A percentile compares a stretch with the other conserved stretches of the same genome.
These are phyloP conservation scores for Cryptus viduatorius DNA, from an alignment of 2,888 invertebrate genomes.

Conservation along the genomic window DNA sequence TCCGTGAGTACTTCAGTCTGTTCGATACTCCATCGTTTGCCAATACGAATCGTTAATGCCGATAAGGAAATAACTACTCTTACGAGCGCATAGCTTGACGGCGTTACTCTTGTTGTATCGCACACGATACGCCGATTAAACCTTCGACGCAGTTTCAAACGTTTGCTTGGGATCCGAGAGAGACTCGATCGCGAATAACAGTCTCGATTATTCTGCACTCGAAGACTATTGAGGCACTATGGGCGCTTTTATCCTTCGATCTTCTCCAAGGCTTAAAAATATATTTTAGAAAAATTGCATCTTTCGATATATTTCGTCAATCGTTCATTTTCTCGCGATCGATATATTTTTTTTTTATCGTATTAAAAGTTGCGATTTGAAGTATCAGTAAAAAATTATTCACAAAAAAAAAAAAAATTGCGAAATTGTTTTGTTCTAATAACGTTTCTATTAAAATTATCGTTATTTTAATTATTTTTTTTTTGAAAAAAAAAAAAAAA, in stretches of 20 bases:
- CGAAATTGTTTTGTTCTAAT: too few species aligned
- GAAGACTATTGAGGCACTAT: background rate
- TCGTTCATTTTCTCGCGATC: background rate
- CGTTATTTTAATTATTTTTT: too few species aligned
- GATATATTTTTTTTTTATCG: background rate
- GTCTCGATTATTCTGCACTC: background rate
- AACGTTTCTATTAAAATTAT: too few species aligned
- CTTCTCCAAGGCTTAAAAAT: background rate
- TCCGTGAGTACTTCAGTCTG: background rate
- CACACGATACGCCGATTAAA: slow-evolving; percentile 59
- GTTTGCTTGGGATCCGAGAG: background rate
- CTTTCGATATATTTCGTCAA: background rate
- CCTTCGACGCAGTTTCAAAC: slow-evolving; percentile 12
- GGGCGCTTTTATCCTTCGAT: background rate
- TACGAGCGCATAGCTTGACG: slow-evolving; percentile 5
- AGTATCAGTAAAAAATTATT: too few species aligned
- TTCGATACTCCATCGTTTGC: slow-evolving; percentile 21
- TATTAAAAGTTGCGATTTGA: too few species aligned
- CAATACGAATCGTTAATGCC: slow-evolving; percentile 39
- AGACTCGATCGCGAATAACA: slow-evolving; percentile 2
- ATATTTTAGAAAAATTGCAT: background rate
- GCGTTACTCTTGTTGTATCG: slow-evolving; percentile 39
- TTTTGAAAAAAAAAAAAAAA: too few species aligned
- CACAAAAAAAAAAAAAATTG: too few species aligned
- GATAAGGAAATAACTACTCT: slow-evolving; percentile 53